Evolutionary conservation across 2,113 vertebrate species (phyloP), one percentile per base, ranked within the genome.

Genomic region (Poeciliopsis occidentalis): DNA sequence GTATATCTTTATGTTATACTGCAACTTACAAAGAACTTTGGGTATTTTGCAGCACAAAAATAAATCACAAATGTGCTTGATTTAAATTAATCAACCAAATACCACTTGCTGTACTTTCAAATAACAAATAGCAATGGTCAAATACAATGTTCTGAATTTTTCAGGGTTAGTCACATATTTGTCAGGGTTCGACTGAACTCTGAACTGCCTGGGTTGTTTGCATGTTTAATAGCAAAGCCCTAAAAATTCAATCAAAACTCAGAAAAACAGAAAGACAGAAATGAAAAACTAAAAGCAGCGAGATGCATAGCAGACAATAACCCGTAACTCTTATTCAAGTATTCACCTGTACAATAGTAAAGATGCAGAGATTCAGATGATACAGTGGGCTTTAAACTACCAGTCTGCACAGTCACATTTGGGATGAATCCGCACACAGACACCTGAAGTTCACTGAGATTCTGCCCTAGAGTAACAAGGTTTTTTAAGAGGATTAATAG

Each of bases 401-500:
- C 75, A 69, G 80, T 69, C 78, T 77, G 80, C 71, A 82, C 76
- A 71, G 82, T 71, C 80, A 80, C 78, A 57, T 85, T 82, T 69
- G 76, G 71, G 67, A 70, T 60, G 71, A 78, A 76, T 76, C 66
- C 71, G 76, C 69, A 75, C 60, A 51, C n/a, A 83, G 57, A 78
- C 77, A 87, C 86, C 78, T 63, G 80, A 85, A 78, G 74, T 80
- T 85, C 73, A 75, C 77, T 77, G 62, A 65, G 51, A 60, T 78
- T 81, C 69, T 79, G 78, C 84, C 82, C 83, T 82, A 83, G 78
- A 68, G 74, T 57, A 80, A 80, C 41, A 77, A 74, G 63, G 34
- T 80, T 76, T 71, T 79, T 73, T 41, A 88, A 88, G 86, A 84
- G 85, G 90, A 90, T 87, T 89, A 89, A 84, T 87, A 86, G 79